Evolutionary conservation across 2,113 vertebrate species (phyloP).

Genomic region (Coturnix japonica): DNA sequence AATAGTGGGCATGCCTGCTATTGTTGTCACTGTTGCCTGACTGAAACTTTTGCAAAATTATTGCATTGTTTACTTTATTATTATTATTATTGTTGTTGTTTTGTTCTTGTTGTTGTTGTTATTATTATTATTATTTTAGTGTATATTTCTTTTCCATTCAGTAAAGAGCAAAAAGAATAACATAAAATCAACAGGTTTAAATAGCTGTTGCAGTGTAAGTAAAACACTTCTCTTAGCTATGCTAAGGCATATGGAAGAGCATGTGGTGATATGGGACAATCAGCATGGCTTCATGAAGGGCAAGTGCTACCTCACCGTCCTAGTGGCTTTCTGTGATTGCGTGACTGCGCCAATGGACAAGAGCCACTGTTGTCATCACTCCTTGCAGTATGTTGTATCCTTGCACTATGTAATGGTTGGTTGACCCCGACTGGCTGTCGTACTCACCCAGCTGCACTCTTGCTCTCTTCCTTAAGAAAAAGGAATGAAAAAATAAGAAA

Average conservation of each 20-base stretch:
- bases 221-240: background rate
- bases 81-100: too few species aligned
- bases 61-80: background rate
- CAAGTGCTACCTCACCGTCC: too few species aligned
- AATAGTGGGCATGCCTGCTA: background rate
- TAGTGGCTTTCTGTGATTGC: too few species aligned
- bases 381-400: too few species aligned
- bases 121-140: too few species aligned
- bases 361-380: too few species aligned
- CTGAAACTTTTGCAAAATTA: background rate
- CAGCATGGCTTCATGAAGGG: too few species aligned
- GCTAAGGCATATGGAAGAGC: too few species aligned
- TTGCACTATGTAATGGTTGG: too few species aligned
- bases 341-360: too few species aligned
- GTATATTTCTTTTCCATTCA: background rate
- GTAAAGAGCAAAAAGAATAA: background rate
- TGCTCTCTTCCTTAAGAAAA: background rate
- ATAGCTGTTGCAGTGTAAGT: background rate
- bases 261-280: too few species aligned
- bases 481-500: background rate
- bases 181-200: background rate
- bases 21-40: background rate
- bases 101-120: too few species aligned
- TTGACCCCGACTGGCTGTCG: background rate
- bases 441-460: fast-evolving